Evolutionary conservation across 2,113 vertebrate species (phyloP).

Genomic region (Chaetodon trifascialis): DNA sequence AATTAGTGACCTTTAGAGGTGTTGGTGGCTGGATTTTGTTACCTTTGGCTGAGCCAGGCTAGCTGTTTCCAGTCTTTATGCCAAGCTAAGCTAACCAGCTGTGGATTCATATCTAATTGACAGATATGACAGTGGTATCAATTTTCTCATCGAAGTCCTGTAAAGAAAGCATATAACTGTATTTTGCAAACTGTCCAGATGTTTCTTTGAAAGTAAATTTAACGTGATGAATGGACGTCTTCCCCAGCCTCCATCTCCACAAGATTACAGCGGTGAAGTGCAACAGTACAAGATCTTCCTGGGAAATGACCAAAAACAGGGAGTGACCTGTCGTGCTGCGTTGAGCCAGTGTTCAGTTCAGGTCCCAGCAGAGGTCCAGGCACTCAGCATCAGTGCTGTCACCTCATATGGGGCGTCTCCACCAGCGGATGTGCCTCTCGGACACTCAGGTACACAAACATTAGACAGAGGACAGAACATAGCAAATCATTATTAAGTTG

Average conservation of each 20-base stretch:
- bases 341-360: constrained; percentile 51
- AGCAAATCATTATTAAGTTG: neutral
- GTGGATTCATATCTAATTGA: neutral
- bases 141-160: neutral
- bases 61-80: neutral
- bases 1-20: neutral
- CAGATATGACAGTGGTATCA: no score
- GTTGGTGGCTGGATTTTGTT: neutral
- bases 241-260: constrained; percentile 64
- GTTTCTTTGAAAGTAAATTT: neutral
- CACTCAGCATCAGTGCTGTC: constrained; percentile 71
- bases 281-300: constrained; percentile 64
- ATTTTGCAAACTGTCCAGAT: neutral
- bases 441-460: constrained; percentile 69
- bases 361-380: constrained; percentile 48
- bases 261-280: constrained; percentile 70
- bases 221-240: neutral
- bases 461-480: neutral
- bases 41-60: neutral
- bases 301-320: constrained; percentile 27
- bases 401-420: constrained; percentile 78
- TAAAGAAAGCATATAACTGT: neutral
- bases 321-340: constrained; percentile 42
- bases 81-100: neutral
- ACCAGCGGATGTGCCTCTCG: constrained; percentile 70